A percentile compares a stretch with the other conserved stretches of the same genome.
phyloP scores from a whole-genome alignment of 2,888 invertebrate genomes.

The Cheiracanthium punctorium region DNA sequence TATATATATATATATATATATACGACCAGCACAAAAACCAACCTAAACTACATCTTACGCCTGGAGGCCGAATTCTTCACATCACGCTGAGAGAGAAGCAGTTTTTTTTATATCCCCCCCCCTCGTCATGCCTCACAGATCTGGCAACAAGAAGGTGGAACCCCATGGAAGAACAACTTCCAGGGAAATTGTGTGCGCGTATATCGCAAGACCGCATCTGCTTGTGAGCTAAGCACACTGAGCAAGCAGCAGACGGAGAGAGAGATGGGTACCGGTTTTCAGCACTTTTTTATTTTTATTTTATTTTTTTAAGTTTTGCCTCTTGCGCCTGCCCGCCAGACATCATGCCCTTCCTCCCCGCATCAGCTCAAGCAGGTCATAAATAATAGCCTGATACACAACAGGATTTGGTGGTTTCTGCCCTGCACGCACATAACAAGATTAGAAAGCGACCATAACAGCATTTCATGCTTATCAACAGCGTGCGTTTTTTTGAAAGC shows the following conservation, averaged over 20 bases:
- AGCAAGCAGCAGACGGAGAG: background rate
- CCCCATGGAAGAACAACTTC: constrained; percentile 4
- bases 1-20: too few relatives aligned
- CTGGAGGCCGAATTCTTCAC: constrained; percentile 9
- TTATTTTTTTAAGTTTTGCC: background rate
- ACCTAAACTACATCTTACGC: background rate
- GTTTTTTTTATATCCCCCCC: too few relatives aligned
- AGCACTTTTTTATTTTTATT: constrained; percentile 7
- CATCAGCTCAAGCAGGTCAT: constrained; percentile 18
- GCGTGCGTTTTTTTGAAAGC: constrained; percentile 20
- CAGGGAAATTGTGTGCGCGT: constrained; percentile 1
- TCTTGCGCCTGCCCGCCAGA: background rate
- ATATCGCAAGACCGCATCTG: constrained; percentile 11
- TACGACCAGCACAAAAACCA: background rate
- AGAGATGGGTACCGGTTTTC: constrained; percentile 19
- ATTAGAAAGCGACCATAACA: constrained; percentile 31
- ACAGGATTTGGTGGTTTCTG: constrained; percentile 21
- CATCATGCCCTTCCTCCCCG: background rate
- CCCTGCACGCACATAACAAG: constrained; percentile 13
- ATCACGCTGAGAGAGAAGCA: constrained; percentile 18
- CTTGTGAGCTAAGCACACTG: too few relatives aligned
- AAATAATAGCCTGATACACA: constrained; percentile 35
- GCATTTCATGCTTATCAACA: constrained; percentile 25
- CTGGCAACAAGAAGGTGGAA: constrained; percentile 18
- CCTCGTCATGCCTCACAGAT: constrained; percentile 20